Percentiles rank a stretch among this genome's conserved stretches.
These are phyloP conservation scores for Lithophane semibrunnea DNA, from an alignment of 2,888 invertebrate genomes.

Conservation along the genomic window DNA sequence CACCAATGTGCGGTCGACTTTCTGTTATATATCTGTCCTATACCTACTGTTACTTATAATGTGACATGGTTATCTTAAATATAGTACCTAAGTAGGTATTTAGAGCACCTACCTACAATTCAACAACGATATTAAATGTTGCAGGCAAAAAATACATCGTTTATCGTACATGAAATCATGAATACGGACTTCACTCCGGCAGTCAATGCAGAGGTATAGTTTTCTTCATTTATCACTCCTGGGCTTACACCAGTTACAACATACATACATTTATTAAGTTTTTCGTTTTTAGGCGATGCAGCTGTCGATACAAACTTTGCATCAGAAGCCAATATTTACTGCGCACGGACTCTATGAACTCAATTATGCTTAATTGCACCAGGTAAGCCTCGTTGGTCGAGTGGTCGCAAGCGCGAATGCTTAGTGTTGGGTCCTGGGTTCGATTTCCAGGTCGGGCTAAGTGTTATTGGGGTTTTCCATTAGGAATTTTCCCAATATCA, in stretches of 20 bases:
- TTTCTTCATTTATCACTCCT: background rate
- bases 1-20: no score
- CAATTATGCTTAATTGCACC: slow-evolving; percentile 75
- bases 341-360: slow-evolving; percentile 75
- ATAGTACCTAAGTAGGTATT: background rate
- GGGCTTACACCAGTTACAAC: no score
- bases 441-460: background rate
- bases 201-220: slow-evolving; percentile 76
- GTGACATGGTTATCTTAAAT: background rate
- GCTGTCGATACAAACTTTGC: slow-evolving; percentile 79
- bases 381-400: slow-evolving; percentile 65
- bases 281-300: slow-evolving; percentile 76
- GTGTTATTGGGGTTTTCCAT: background rate
- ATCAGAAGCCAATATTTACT: slow-evolving; percentile 76
- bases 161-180: slow-evolving; percentile 78
- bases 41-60: no score
- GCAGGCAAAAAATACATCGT: slow-evolving; percentile 77
- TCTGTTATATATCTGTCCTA: no score
- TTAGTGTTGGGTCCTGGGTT: background rate
- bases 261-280: background rate
- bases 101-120: background rate
- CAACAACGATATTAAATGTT: slow-evolving; percentile 52
- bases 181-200: slow-evolving; percentile 73
- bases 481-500: background rate
- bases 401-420: background rate